Conservation (phyloP, 2,888 invertebrate species). For the Sycophila texana region DNA sequence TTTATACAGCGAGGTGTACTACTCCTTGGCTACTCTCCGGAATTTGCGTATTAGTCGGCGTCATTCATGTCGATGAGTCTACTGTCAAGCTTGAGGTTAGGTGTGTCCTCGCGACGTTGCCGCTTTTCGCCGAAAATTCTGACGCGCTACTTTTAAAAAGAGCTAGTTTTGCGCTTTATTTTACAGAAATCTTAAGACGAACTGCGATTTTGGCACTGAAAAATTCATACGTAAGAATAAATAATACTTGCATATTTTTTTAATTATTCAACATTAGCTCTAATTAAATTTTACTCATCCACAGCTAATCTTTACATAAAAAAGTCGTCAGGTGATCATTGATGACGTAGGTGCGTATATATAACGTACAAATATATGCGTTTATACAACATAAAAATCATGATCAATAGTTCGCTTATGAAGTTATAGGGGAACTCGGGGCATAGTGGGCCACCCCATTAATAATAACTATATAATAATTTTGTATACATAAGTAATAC, state of each 20-base stretch:
- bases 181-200: too few species aligned
- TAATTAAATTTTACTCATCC: neutral
- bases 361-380: neutral
- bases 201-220: neutral
- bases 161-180: constrained; percentile 5
- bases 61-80: constrained; percentile 21
- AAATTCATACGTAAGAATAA: neutral
- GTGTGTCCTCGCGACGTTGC: constrained; percentile 26
- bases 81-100: constrained; percentile 37
- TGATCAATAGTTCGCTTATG: too few species aligned
- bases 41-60: constrained; percentile 9
- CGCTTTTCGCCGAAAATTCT: neutral
- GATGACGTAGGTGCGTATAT: constrained; percentile 15
- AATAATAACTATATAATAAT: too few species aligned
- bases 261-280: neutral
- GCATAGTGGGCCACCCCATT: too few species aligned
- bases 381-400: too few species aligned
- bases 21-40: neutral
- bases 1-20: neutral
- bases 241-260: neutral
- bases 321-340: constrained; percentile 28
- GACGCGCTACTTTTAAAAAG: neutral
- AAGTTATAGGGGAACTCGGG: too few species aligned
- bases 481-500: too few species aligned
- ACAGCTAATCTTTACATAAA: neutral